Percentiles rank a stretch among this genome's conserved stretches.
Conservation (phyloP, 1,140 invertebrate genomes). For the Lucilia sericata region DNA sequence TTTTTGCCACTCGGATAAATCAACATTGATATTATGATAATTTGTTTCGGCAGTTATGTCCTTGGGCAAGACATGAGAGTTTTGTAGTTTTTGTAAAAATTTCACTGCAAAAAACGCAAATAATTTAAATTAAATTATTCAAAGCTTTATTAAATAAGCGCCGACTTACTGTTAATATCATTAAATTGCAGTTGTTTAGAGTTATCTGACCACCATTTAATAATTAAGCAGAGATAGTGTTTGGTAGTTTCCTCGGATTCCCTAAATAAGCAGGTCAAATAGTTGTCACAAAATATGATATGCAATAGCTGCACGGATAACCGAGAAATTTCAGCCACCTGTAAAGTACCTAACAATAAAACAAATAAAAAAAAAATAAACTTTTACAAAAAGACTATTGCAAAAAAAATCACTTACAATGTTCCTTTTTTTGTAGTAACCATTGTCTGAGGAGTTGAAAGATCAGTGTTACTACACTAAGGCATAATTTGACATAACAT, state of each 20-base stretch:
- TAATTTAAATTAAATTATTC: neutral
- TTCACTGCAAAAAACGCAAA: constrained; percentile 50
- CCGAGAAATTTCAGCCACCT: constrained; percentile 57
- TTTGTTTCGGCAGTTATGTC: constrained; percentile 56
- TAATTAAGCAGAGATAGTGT: constrained; percentile 59
- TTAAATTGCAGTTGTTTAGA: constrained; percentile 52
- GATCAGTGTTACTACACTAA: constrained; percentile 61
- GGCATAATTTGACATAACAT: constrained; percentile 61
- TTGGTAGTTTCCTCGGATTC: constrained; percentile 63
- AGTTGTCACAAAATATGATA: constrained; percentile 61
- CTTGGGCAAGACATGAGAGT: constrained; percentile 60
- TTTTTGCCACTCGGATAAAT: constrained; percentile 57
- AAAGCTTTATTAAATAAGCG: neutral
- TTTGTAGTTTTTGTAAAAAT: constrained; percentile 55
- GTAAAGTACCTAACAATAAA: constrained; percentile 49
- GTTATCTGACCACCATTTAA: constrained; percentile 59
- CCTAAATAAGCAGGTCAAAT: constrained; percentile 56
- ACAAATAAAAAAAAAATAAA: no score
- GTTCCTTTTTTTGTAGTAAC: constrained; percentile 51
- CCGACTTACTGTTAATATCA: constrained; percentile 54
- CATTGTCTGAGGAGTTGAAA: constrained; percentile 63
- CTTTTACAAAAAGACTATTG: no score
- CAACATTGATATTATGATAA: constrained; percentile 50
- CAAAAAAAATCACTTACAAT: constrained; percentile 47
- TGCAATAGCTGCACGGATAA: constrained; percentile 57